Conservation (phyloP, 1,140 invertebrate species). For the Euura saliciscinereae region DNA sequence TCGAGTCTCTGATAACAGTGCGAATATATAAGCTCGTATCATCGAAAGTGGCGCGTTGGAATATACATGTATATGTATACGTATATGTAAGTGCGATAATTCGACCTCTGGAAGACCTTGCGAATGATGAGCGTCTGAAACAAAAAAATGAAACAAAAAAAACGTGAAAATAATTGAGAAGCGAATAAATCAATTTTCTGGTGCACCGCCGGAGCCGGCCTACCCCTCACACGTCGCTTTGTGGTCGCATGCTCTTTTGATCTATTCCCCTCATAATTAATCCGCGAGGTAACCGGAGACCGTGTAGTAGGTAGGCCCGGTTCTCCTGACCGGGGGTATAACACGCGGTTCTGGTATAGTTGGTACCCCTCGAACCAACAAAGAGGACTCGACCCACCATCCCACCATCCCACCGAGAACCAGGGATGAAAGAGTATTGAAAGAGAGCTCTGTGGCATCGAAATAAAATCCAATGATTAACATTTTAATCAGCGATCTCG, state of each 20-base stretch:
- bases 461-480: conserved; percentile 46
- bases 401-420: conserved; percentile 33
- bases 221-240: conserved; percentile 54
- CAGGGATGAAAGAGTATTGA: conserved; percentile 54
- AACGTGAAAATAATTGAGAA: no score
- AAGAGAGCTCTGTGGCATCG: conserved; percentile 23
- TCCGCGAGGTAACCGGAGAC: conserved; percentile 58
- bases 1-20: neutral
- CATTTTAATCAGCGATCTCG: conserved; percentile 50
- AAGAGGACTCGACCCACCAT: conserved; percentile 44
- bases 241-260: conserved; percentile 57
- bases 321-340: conserved; percentile 26
- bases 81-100: no score
- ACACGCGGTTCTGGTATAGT: no score
- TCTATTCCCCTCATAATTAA: conserved; percentile 56
- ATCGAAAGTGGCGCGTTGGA: no score
- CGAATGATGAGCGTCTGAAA: no score
- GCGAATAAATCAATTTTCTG: neutral
- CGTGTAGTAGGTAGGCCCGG: conserved; percentile 34
- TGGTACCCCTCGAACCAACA: conserved; percentile 39
- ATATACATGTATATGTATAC: no score
- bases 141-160: no score
- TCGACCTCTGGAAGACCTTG: no score
- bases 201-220: conserved; percentile 11
- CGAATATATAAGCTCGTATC: no score